Evolutionary conservation across 2,113 vertebrate species (phyloP).

Genomic region (Microtus pennsylvanicus): DNA sequence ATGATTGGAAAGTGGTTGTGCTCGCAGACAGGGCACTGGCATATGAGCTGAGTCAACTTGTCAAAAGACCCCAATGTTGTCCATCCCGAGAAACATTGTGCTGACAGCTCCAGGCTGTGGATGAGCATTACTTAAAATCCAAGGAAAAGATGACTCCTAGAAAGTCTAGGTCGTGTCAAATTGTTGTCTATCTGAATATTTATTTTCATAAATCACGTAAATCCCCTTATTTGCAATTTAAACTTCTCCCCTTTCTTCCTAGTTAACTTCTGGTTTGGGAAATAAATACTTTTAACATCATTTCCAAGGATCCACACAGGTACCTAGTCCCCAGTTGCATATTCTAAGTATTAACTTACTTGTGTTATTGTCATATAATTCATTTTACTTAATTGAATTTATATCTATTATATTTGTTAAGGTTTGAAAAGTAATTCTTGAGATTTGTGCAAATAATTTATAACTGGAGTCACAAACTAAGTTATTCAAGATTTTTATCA

Average conservation of each 20-base stretch:
- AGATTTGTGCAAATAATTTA: neutral
- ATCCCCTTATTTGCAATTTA: neutral
- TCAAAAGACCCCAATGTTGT: neutral
- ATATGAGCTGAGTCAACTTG: neutral
- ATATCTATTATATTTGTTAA: neutral
- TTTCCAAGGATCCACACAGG: neutral
- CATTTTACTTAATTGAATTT: neutral
- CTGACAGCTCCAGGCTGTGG: neutral
- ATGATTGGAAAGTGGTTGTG: neutral
- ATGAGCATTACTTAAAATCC: neutral
- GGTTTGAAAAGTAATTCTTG: neutral
- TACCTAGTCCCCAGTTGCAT: neutral
- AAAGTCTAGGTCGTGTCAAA: neutral
- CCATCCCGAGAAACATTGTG: neutral
- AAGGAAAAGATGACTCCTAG: neutral
- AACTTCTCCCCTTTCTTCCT: neutral
- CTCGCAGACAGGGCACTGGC: neutral
- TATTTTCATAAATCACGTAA: constrained; percentile 32
- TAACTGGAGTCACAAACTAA: constrained; percentile 41
- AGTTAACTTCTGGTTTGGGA: neutral
- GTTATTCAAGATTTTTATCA: neutral
- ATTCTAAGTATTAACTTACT: neutral
- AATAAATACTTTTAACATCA: neutral
- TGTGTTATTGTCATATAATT: neutral
- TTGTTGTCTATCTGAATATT: neutral